Evolutionary conservation across 2,888 invertebrate genomes (phyloP).

Genomic region (Andricus curvator): DNA sequence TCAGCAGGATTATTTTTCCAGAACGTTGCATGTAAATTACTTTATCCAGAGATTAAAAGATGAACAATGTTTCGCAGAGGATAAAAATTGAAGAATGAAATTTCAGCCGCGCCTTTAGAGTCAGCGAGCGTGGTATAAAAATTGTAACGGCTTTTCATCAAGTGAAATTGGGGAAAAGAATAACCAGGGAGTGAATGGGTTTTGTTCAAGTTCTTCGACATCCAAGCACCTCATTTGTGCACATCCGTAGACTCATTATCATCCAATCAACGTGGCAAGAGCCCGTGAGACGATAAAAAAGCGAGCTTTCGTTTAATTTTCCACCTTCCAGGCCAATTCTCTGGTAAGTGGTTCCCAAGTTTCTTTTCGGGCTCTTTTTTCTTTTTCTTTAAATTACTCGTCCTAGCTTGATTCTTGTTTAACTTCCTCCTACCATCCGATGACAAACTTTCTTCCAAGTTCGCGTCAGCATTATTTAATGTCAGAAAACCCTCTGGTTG

Average conservation of each 20-base stretch:
- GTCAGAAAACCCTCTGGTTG: conserved; percentile 37
- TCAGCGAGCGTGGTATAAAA: conserved; percentile 4
- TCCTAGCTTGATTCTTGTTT: conserved; percentile 40
- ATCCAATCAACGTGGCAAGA: conserved; percentile 55
- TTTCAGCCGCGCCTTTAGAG: background rate
- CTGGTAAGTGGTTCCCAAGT: conserved; percentile 47
- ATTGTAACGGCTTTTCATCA: conserved; percentile 27
- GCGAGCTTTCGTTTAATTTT: conserved; percentile 43
- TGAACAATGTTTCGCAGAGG: conserved; percentile 13
- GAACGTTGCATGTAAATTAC: background rate
- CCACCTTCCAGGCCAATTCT: conserved; percentile 45
- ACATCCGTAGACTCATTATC: conserved; percentile 54
- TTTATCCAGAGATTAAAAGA: conserved; percentile 18
- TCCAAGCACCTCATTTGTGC: conserved; percentile 49
- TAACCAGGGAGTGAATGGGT: conserved; percentile 42
- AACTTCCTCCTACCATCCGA: conserved; percentile 14
- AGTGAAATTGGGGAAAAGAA: conserved; percentile 35
- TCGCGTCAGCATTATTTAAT: conserved; percentile 40
- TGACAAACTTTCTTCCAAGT: conserved; percentile 37
- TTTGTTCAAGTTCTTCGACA: conserved; percentile 52
- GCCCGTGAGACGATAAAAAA: conserved; percentile 42
- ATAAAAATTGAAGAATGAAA: conserved; percentile 38
- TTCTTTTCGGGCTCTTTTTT: conserved; percentile 20
- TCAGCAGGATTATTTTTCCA: conserved; percentile 1
- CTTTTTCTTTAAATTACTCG: conserved; percentile 47